These are phyloP conservation scores for Danio tinwini DNA, from an alignment of 2,797 vertebrate genomes.

Conservation along the genomic window DNA sequence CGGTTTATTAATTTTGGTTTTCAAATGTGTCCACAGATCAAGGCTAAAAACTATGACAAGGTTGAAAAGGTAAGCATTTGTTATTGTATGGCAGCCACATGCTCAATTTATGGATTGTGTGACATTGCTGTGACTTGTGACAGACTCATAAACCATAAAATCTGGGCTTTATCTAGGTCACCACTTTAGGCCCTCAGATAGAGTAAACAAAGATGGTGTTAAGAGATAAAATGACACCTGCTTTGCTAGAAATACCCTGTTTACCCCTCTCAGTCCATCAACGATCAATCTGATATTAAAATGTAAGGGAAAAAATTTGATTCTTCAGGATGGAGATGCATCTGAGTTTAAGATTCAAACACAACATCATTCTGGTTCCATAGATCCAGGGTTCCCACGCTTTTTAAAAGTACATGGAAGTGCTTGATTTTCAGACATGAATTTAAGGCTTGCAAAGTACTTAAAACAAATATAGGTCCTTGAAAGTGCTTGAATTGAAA, in stretches of 20 bases:
- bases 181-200: neutral
- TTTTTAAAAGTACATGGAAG: too few species aligned
- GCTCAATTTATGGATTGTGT: neutral
- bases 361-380: neutral
- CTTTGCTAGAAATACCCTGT: neutral
- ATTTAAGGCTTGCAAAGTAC: too few species aligned
- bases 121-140: neutral
- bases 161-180: neutral
- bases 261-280: neutral
- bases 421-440: too few species aligned
- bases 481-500: too few species aligned
- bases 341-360: neutral
- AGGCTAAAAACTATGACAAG: slow-evolving; percentile 99
- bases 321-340: neutral
- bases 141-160: neutral
- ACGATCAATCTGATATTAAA: neutral
- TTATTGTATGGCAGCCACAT: neutral
- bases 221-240: neutral
- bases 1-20: slow-evolving; percentile 70
- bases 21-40: slow-evolving; percentile 91
- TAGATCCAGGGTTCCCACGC: too few species aligned
- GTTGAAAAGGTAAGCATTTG: slow-evolving; percentile 96
- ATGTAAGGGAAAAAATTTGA: neutral
- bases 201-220: neutral
- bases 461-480: too few species aligned